phyloP scores from a whole-genome alignment of 1,140 invertebrate genomes.

The Drosophila gunungcola region DNA sequence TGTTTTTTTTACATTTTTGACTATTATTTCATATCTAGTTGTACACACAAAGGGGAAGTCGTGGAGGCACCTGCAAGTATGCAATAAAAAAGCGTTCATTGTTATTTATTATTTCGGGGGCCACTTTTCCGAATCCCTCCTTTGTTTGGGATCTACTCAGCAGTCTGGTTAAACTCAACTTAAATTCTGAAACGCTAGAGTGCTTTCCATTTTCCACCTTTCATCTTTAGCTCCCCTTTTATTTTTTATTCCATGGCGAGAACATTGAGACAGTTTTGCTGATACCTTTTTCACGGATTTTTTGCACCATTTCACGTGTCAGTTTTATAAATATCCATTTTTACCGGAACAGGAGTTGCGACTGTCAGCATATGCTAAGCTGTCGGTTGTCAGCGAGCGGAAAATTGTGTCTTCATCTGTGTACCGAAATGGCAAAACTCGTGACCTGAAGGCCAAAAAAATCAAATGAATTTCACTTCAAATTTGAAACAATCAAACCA shows the following conservation, averaged over 20 bases:
- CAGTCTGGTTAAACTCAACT: constrained; percentile 21
- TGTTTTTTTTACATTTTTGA: neutral
- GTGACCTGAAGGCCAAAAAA: constrained; percentile 2
- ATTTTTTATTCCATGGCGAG: constrained; percentile 20
- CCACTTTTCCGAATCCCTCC: neutral
- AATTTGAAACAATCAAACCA: constrained; percentile 50
- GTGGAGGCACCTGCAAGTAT: constrained; percentile 19
- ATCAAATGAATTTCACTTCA: constrained; percentile 27
- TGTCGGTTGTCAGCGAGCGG: constrained; percentile 33
- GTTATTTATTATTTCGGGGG: constrained; percentile 55
- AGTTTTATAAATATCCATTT: constrained; percentile 21
- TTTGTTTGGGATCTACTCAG: constrained; percentile 11
- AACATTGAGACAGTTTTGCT: constrained; percentile 30
- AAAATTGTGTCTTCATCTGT: constrained; percentile 39
- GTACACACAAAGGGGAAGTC: constrained; percentile 9
- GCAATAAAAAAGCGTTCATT: constrained; percentile 51
- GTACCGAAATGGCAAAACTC: constrained; percentile 28
- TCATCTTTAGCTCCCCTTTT: neutral
- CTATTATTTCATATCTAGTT: neutral
- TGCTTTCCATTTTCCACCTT: constrained; percentile 23
- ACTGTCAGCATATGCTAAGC: constrained; percentile 40
- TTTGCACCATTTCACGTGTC: constrained; percentile 47
- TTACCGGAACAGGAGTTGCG: neutral
- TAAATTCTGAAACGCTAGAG: constrained; percentile 23
- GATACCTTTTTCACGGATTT: constrained; percentile 49